Base-by-base conservation (phyloP, 2,888 invertebrate species). In the Spodoptera exigua region DNA sequence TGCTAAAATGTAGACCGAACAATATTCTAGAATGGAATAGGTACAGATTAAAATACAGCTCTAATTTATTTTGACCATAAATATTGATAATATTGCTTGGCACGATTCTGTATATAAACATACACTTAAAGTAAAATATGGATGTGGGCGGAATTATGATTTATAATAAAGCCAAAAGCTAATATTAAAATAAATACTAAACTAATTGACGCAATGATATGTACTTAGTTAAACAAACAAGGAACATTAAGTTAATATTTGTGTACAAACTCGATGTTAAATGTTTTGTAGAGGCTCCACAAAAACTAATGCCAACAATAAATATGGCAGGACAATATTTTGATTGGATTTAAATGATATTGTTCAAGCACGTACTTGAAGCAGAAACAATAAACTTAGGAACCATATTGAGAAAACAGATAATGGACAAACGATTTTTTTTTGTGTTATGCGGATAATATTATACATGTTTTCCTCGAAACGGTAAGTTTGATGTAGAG, bases 171-270 rank as follows among this genome's bases (percentile, higher is more conserved):
- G 9, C 7, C 16, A 48, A 14, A 34, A 40, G 12, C 21, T 13
- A 66, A 52, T 43, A 35, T 71, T 11, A 37, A 39, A 39, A 56
- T 47, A 2, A 9, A 59, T 36, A 14, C 39, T 36, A 47, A 74
- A 61, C 56, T 66, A 66, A 63, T 56, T 61, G 46, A 45, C 27
- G 61, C 39, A 61, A 71, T 63, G 13, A 70, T 36, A 55, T 74
- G 68, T 55, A 44, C 75, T 46, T 41, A 39, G 39, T 45, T 41
- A 14, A 9, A 57, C 47, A 56, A 66, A 66, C 61, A 51, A 21
- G 40, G 63, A 59, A 59, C 43, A 41, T 41, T n/a, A 27, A 53
- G 37, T 59, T 47, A 74, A 71, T 74, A 48, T 73, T 74, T 63
- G 54, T 41, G 35, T 18, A 53, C 44, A 63, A 58, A 70, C 47